These are phyloP conservation scores for Gymnothorax reevesii DNA, from an alignment of 2,797 vertebrate genomes.

Conservation along the genomic window DNA sequence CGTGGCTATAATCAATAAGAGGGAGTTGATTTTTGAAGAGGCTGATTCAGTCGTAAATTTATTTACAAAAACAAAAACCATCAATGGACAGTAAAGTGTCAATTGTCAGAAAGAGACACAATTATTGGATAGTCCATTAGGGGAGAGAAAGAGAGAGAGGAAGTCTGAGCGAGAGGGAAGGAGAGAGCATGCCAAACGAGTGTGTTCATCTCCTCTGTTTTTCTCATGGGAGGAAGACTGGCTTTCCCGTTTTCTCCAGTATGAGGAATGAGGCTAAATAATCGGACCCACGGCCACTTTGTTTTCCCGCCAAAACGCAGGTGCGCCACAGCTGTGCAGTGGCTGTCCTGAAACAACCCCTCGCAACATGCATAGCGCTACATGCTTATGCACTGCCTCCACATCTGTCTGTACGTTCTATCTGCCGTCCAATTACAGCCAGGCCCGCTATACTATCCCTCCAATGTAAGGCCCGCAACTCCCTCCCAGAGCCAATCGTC, in stretches of 20 bases:
- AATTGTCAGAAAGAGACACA: neutral
- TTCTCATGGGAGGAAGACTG: constrained; percentile 8
- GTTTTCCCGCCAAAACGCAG: constrained; percentile 44
- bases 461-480: neutral
- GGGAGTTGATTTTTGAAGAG: neutral
- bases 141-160: neutral
- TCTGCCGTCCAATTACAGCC: neutral
- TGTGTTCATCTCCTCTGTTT: neutral
- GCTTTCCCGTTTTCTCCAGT: neutral
- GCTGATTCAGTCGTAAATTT: neutral
- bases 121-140: constrained; percentile 3
- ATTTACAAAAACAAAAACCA: neutral
- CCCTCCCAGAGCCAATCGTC: neutral
- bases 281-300: neutral
- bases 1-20: neutral
- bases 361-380: neutral
- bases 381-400: neutral
- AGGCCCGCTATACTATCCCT: neutral
- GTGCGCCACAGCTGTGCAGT: constrained; percentile 45
- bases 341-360: constrained; percentile 33
- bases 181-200: constrained; percentile 1
- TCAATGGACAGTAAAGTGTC: neutral
- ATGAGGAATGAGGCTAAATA: neutral
- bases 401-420: neutral
- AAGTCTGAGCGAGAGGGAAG: neutral